Conservation (phyloP, 2,797 vertebrate genomes). For the Meriones psammophilus region DNA sequence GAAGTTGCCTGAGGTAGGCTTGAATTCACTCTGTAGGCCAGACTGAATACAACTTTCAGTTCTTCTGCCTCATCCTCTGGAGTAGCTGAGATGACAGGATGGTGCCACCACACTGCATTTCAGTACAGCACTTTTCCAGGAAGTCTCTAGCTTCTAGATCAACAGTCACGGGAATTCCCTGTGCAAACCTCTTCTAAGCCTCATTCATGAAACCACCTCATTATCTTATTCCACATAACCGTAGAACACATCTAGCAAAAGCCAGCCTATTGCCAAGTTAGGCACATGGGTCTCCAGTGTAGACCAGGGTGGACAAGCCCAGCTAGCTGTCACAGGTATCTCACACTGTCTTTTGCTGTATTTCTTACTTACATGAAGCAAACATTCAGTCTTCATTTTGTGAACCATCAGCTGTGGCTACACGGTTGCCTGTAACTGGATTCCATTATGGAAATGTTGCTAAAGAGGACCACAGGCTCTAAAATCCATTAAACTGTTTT, state of each 20-base stretch:
- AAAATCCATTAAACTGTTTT: slow-evolving; percentile 90
- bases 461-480: slow-evolving; percentile 88
- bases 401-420: slow-evolving; percentile 86
- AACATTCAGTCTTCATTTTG: slow-evolving; percentile 81
- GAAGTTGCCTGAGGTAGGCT: background rate
- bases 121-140: accelerated
- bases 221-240: background rate
- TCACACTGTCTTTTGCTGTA: slow-evolving; percentile 71
- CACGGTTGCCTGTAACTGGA: slow-evolving; percentile 87
- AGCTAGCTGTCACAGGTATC: slow-evolving; percentile 26
- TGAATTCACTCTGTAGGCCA: background rate
- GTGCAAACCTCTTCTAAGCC: background rate
- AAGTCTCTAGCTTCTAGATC: background rate
- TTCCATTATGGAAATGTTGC: slow-evolving; percentile 90
- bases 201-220: slow-evolving; percentile 17
- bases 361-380: slow-evolving; percentile 79
- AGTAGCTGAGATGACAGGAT: background rate
- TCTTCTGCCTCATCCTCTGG: background rate
- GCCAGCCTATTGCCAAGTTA: background rate
- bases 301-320: background rate
- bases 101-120: background rate
- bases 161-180: background rate
- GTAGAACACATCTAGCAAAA: too few species aligned
- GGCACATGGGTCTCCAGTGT: background rate
- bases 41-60: background rate